Evolutionary conservation across 1,140 invertebrate species (phyloP).

Genomic region (Linepithema humile): DNA sequence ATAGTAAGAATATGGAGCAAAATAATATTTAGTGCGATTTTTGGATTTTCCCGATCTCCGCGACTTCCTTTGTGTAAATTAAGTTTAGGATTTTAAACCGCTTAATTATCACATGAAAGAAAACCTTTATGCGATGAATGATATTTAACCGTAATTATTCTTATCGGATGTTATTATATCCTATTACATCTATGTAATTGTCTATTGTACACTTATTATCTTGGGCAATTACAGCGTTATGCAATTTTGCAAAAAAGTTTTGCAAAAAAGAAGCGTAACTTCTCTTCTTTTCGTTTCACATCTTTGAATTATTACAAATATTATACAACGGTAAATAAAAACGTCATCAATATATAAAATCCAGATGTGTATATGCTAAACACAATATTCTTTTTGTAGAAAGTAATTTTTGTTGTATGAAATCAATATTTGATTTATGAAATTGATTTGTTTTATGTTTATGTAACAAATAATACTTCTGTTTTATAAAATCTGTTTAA

Average conservation of each 20-base stretch:
- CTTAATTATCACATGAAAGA: background rate
- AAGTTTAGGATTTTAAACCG: background rate
- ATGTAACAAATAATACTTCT: background rate
- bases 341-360: background rate
- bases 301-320: background rate
- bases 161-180: conserved; percentile 10
- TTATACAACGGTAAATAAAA: background rate
- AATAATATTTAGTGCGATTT: background rate
- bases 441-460: background rate
- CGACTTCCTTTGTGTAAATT: background rate
- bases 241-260: background rate
- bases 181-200: background rate
- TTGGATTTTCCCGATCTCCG: background rate
- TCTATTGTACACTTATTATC: too few species aligned
- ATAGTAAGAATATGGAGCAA: background rate
- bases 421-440: background rate
- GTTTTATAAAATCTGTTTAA: background rate
- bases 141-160: conserved; percentile 1
- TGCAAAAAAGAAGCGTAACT: too few species aligned
- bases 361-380: background rate
- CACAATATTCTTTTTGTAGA: background rate
- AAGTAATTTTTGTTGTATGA: background rate
- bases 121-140: background rate
- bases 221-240: background rate
- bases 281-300: background rate